A percentile compares a stretch with the other conserved stretches of the same genome.
Conservation (phyloP, 35 echinoderm and acorn worm genomes). For the Patiria miniata region DNA sequence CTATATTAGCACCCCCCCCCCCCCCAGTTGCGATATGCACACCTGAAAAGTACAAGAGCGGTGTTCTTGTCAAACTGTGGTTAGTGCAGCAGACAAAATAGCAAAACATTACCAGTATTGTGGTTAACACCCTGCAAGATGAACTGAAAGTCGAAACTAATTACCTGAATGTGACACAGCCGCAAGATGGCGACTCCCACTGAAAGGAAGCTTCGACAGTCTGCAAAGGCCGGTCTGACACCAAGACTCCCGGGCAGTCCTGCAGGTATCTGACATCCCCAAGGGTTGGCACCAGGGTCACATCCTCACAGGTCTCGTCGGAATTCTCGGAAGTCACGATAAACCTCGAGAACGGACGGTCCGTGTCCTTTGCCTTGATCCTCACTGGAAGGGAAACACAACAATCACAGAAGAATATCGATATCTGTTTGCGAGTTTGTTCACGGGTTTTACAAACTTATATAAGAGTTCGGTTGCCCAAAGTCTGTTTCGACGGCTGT, state of each 20-base stretch:
- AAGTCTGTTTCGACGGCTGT: too few relatives aligned
- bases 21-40: too few relatives aligned
- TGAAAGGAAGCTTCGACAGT: not conserved
- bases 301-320: not conserved
- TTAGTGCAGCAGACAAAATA: too few relatives aligned
- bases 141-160: not conserved
- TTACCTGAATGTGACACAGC: not conserved
- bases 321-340: not conserved
- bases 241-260: not conserved
- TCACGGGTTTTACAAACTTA: too few relatives aligned
- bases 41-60: too few relatives aligned
- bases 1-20: too few relatives aligned
- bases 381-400: not conserved
- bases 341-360: not conserved
- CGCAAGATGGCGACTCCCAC: not conserved
- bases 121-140: too few relatives aligned
- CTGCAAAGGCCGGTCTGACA: not conserved
- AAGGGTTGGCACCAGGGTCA: not conserved
- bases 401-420: too few relatives aligned
- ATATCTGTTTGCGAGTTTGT: too few relatives aligned
- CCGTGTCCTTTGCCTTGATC: not conserved
- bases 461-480: too few relatives aligned
- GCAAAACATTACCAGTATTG: too few relatives aligned
- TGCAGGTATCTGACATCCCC: not conserved
- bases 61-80: too few relatives aligned